phyloP scores from a whole-genome alignment of 1,140 invertebrate genomes.

The Sycobia sp. region DNA sequence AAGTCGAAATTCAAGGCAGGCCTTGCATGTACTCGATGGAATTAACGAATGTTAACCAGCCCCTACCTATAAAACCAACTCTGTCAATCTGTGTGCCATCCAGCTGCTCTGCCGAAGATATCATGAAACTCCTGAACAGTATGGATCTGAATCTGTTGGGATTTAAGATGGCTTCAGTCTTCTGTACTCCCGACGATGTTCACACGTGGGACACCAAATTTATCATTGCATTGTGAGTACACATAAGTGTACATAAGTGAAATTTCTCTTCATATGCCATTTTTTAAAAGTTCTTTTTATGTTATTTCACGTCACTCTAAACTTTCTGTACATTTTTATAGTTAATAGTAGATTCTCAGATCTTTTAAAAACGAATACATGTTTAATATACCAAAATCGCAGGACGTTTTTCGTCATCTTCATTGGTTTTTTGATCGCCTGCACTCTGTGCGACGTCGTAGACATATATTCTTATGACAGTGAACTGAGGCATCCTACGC shows the following conservation, averaged over 20 bases:
- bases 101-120: constrained; percentile 9
- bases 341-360: too few relatives aligned
- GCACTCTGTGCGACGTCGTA: constrained; percentile 5
- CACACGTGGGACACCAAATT: not conserved
- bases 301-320: too few relatives aligned
- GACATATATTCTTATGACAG: not conserved
- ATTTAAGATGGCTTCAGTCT: not conserved
- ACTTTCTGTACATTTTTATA: not conserved
- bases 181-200: not conserved
- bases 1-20: constrained; percentile 7
- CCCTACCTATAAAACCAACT: not conserved
- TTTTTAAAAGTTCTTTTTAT: too few relatives aligned
- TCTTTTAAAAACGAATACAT: not conserved
- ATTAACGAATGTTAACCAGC: not conserved
- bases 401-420: constrained; percentile 1
- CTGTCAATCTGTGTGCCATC: constrained; percentile 26
- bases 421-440: constrained; percentile 1
- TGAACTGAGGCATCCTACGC: not conserved
- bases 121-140: not conserved
- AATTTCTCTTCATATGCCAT: too few relatives aligned
- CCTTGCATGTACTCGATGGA: constrained; percentile 25
- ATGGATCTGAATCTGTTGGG: not conserved
- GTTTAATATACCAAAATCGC: constrained; percentile 1
- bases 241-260: too few relatives aligned
- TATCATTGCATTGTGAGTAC: constrained; percentile 2